These are phyloP conservation scores for Aethina tumida DNA, from an alignment of 1,140 invertebrate genomes.

Conservation along the genomic window DNA sequence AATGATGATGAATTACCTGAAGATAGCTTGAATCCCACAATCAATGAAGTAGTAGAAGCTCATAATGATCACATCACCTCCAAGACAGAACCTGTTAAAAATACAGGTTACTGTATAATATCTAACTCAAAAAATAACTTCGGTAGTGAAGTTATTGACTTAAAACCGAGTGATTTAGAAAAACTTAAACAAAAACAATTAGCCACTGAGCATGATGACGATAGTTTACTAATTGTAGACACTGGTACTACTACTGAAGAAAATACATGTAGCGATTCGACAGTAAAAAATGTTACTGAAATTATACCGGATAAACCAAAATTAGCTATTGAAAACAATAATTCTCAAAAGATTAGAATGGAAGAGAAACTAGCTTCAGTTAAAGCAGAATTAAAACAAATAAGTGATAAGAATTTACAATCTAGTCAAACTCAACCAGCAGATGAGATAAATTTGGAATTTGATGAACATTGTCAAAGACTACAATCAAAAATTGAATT, in stretches of 20 bases:
- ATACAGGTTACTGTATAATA: conserved; percentile 28
- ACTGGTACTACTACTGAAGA: conserved; percentile 48
- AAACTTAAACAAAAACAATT: conserved; percentile 22
- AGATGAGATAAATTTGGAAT: conserved; percentile 38
- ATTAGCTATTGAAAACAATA: conserved; percentile 15
- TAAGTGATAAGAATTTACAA: conserved; percentile 15
- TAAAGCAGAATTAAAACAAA: conserved; percentile 22
- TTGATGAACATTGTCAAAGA: conserved; percentile 55
- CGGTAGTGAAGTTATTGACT: conserved; percentile 22
- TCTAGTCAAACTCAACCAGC: conserved; percentile 10
- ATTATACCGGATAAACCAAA: conserved; percentile 14
- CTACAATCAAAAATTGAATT: conserved; percentile 62
- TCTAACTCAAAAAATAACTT: conserved; percentile 19
- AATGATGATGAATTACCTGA: conserved; percentile 49
- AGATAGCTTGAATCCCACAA: conserved; percentile 41
- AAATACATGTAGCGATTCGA: conserved; percentile 37
- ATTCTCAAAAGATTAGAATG: conserved; percentile 20
- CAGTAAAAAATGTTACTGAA: conserved; percentile 33
- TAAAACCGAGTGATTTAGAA: conserved; percentile 24
- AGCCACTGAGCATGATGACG: conserved; percentile 44
- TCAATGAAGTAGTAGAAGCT: conserved; percentile 24
- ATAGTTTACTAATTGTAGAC: conserved; percentile 45
- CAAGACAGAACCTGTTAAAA: conserved; percentile 15
- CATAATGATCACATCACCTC: conserved; percentile 20
- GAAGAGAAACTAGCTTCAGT: conserved; percentile 28